Conservation (phyloP, 2,113 vertebrate species). For the Oreotrochilus melanogaster region DNA sequence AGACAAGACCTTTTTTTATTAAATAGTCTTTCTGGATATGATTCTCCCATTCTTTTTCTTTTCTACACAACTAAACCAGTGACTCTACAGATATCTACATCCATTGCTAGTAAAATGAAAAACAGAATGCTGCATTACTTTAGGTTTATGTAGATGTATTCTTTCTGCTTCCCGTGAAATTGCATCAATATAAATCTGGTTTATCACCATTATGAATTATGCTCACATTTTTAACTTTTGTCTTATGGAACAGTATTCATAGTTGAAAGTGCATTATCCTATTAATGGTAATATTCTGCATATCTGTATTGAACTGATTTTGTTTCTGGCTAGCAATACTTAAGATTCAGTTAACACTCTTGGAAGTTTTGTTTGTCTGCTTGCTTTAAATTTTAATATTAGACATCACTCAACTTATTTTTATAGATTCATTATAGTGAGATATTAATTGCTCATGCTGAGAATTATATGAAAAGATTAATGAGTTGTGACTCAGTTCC, state of each 20-base stretch:
- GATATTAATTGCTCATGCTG: conserved; percentile 29
- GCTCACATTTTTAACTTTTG: not conserved
- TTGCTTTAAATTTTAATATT: conserved; percentile 41
- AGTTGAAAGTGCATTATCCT: not conserved
- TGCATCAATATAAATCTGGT: not conserved
- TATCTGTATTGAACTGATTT: not conserved
- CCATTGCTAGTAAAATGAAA: not conserved
- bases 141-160: not conserved
- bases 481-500: conserved; percentile 44
- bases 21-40: not conserved
- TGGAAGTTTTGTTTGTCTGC: conserved; percentile 6
- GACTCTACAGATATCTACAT: not conserved
- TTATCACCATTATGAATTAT: not conserved
- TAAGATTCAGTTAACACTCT: conserved; percentile 14
- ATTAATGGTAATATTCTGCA: not conserved
- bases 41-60: not conserved
- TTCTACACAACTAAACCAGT: not conserved
- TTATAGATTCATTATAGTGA: conserved; percentile 34
- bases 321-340: not conserved
- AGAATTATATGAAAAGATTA: conserved; percentile 54
- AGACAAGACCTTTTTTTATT: not conserved
- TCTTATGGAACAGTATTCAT: not conserved
- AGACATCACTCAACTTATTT: conserved; percentile 4
- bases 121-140: not conserved
- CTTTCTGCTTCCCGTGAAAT: not conserved